Evolutionary conservation across 2,797 vertebrate genomes (phyloP), one percentile per base, ranked within the genome.

Genomic region (Cheirogaleus major): DNA sequence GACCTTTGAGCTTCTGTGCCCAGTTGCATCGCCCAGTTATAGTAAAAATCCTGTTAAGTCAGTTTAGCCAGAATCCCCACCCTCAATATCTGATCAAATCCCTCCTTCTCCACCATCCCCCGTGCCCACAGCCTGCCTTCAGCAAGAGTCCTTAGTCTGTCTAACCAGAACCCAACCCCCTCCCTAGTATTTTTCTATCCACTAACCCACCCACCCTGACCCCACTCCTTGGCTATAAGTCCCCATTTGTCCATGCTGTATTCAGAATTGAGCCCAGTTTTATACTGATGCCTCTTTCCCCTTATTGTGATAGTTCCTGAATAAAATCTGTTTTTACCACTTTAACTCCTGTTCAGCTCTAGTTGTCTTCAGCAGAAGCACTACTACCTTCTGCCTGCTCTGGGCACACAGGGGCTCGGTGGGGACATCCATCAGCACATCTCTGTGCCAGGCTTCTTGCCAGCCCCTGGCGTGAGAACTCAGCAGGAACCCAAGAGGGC

Each of bases 21-120:
- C 32, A 7, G 32, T 13, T 35, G 57, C 27, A 12, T 78, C 48
- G 25, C 76, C 38, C 45, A 32, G 70, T 57, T 76, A 57, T 23
- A 65, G 63, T 45, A 76, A 82, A 93, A 95, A 93, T 57, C 80
- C 67, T 30, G 65, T 86, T 80, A 8, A 65, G 87, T 96, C 25
- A 11, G 63, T 89, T 95, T 73, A 41, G 15, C 79, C 38, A n/a
- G 92, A 95, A 57, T 76, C 48, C 32, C 27, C 25, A 22, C 48
- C 63, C 32, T 91, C 32, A 23, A 0, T 57, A 83, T 83, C 73
- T 78, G 32, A 78, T 75, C 70, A 41, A 27, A 73, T 61, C 15
- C 61, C 35, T 70, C 78, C 38, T 22, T 45, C 38, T 48, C 32
- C 41, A 7, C 38, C 27, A 2, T 4, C n/a, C 32, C 73, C 43